Evolutionary conservation across 2,888 invertebrate species (phyloP), one percentile per base, ranked within the genome.

Genomic region (Agrochola macilenta): DNA sequence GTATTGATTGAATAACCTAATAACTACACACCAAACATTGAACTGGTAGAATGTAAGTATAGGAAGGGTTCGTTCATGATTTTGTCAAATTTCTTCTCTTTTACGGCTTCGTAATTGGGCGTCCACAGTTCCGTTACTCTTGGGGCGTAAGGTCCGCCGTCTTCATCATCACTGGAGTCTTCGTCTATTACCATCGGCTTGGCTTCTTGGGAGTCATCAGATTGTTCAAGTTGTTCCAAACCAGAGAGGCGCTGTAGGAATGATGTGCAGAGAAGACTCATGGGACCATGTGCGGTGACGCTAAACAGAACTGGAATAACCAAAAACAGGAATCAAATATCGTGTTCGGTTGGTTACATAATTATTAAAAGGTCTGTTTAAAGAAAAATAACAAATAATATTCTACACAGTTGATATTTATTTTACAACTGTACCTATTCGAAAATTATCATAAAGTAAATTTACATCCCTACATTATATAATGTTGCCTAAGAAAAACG

Each of bases 221-320:
- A 63, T 66, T 92, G 90, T 77, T 92, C 91, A 0, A 79, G 63
- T 74, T 91, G 87, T 69, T 93, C 90, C 64, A 93, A 91, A 3
- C 96, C 96, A 1, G 95, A 93, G 58, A 97, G 90, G 43, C 95
- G 93, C 89, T 95, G 94, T 8, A 97, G 87, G 90, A 97, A 96
- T 14, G 95, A 88, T 0, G 96, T 94, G 89, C 94, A 95, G 12
- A 97, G 90, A 0, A 95, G 90, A 78, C 93, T 95, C 23, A 97
- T 4, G 97, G 96, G 17, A 96, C 90, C 95, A 97, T 96, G 87
- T 97, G 96, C 0, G 97, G 94, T 0, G 97, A 93, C 0, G 94
- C 94, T 7, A 95, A 93, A 43, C 96, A 85, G 69, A 97, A 94
- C 97, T 97, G 92, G 26, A 94, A 94, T 70, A 87, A 88, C 30